Evolutionary conservation across 2,797 vertebrate species (phyloP).

Genomic region (Crocodylus rhombifer): DNA sequence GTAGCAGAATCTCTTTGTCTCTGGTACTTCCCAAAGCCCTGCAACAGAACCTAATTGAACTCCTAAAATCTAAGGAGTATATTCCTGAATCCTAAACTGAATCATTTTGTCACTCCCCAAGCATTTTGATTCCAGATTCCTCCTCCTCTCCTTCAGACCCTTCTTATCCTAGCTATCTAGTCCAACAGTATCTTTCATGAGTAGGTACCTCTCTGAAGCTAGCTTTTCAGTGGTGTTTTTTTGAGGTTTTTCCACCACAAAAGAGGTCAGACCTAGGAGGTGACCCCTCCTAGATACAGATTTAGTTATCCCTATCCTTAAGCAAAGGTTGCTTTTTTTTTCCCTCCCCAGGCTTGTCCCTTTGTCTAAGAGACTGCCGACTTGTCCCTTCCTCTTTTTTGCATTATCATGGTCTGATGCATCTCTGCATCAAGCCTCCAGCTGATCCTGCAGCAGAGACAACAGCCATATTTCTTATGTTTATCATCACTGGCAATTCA

Average conservation of each 20-base stretch:
- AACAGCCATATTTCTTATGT: too few relatives aligned
- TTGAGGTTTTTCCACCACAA: background rate
- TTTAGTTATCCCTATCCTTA: fast-evolving
- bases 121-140: too few relatives aligned
- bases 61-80: too few relatives aligned
- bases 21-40: background rate
- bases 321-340: background rate
- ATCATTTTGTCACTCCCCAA: too few relatives aligned
- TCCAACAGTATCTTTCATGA: background rate
- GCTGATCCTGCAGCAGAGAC: fast-evolving
- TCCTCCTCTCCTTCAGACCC: background rate
- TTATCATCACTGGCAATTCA: background rate
- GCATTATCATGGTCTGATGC: background rate
- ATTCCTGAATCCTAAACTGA: too few relatives aligned
- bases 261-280: background rate
- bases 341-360: background rate
- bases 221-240: background rate
- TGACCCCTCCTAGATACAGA: background rate
- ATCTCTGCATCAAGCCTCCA: background rate
- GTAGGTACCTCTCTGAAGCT: background rate
- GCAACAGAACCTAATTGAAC: background rate
- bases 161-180: background rate
- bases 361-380: background rate
- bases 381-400: background rate
- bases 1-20: background rate